Evolutionary conservation across 2,113 vertebrate genomes (phyloP).

Genomic region (Dicrurus megarhynchus): DNA sequence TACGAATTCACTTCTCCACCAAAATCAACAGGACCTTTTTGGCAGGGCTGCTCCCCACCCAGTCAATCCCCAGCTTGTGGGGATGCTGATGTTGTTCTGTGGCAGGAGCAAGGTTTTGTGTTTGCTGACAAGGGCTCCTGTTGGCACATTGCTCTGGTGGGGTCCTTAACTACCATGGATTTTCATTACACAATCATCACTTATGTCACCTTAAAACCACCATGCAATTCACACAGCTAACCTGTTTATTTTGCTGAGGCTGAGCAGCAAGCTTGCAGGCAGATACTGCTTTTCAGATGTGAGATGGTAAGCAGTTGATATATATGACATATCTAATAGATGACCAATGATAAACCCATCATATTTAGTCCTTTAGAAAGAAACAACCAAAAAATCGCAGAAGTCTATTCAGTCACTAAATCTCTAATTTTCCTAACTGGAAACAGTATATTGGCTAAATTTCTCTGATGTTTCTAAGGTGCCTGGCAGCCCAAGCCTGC

Average conservation of each 20-base stretch:
- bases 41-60: not conserved
- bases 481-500: not conserved
- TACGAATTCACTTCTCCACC: not conserved
- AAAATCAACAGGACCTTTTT: not conserved
- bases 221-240: not conserved
- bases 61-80: not conserved
- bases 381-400: not conserved
- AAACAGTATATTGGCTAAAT: not conserved
- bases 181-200: not conserved
- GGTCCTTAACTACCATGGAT: not conserved
- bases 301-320: not conserved
- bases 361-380: not conserved
- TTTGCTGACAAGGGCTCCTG: not conserved
- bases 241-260: not conserved
- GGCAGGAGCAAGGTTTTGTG: not conserved
- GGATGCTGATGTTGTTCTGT: not conserved
- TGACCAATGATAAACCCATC: not conserved
- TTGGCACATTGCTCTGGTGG: not conserved
- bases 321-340: not conserved
- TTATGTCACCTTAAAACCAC: not conserved
- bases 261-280: not conserved
- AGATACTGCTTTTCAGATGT: not conserved
- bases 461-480: not conserved
- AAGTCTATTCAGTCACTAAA: not conserved
- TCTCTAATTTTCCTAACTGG: not conserved